Percentiles rank a stretch among this genome's conserved stretches.
These are phyloP conservation scores for Ornithoptera alexandrae DNA, from an alignment of 2,888 invertebrate genomes.

Conservation along the genomic window DNA sequence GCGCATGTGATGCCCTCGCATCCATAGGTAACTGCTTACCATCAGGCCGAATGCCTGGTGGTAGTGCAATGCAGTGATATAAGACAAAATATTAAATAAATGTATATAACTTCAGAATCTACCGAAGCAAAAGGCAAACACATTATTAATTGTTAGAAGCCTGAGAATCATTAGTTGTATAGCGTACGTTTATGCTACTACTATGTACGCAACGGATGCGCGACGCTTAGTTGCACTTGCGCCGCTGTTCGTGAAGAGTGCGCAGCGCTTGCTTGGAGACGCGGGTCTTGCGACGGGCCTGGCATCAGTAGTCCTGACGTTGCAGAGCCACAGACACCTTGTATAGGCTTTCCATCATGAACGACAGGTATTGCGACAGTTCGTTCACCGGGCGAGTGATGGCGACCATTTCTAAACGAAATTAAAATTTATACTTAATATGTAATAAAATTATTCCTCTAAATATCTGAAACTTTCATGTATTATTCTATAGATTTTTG, in stretches of 20 bases:
- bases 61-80: too few species aligned
- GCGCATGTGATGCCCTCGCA: too few species aligned
- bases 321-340: constrained; percentile 71
- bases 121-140: too few species aligned
- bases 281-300: constrained; percentile 18
- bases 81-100: too few species aligned
- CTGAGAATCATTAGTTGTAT: neutral
- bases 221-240: neutral
- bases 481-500: too few species aligned
- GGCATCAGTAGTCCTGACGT: constrained; percentile 57
- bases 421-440: neutral
- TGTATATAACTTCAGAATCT: too few species aligned
- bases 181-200: neutral
- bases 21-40: too few species aligned
- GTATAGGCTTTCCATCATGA: constrained; percentile 77
- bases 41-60: too few species aligned
- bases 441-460: too few species aligned
- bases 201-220: neutral
- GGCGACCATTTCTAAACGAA: constrained; percentile 68
- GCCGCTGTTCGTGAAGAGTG: neutral
- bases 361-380: constrained; percentile 70
- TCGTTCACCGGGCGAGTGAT: constrained; percentile 73
- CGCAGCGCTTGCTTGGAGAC: constrained; percentile 5
- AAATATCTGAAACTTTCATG: too few species aligned
- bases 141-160: too few species aligned